A percentile compares a stretch with the other conserved stretches of the same genome.
These are phyloP conservation scores for Phoeniculus purpureus DNA, from an alignment of 2,797 vertebrate species.

Conservation along the genomic window DNA sequence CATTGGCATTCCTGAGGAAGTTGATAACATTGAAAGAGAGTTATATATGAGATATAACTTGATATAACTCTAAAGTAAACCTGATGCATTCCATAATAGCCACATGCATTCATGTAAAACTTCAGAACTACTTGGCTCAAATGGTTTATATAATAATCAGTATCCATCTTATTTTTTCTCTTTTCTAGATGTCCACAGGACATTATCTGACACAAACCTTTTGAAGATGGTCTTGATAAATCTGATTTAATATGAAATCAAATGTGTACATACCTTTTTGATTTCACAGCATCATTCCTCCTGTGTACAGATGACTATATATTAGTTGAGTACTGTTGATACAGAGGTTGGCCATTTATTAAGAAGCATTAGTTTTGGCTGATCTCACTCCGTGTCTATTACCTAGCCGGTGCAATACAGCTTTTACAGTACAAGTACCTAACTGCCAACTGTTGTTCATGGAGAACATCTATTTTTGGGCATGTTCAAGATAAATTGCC, in stretches of 20 bases:
- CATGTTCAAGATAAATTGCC: conserved; percentile 13
- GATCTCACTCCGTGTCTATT: neutral
- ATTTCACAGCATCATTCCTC: neutral
- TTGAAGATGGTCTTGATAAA: neutral
- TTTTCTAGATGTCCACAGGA: neutral
- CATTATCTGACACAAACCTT: neutral
- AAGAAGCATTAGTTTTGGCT: neutral
- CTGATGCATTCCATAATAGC: neutral
- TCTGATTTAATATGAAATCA: neutral
- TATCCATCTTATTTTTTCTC: neutral
- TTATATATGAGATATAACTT: neutral
- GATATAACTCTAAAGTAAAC: neutral
- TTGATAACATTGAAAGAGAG: neutral
- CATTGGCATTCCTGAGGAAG: neutral
- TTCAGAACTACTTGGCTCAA: neutral
- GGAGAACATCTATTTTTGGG: neutral
- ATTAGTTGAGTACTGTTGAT: neutral
- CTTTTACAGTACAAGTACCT: neutral
- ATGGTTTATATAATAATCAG: neutral
- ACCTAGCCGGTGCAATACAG: neutral
- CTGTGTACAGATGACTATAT: neutral
- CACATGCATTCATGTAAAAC: neutral
- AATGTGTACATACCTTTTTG: neutral
- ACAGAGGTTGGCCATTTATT: neutral
- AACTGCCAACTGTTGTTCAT: neutral